Base-by-base conservation (phyloP, 2,888 invertebrate genomes). In the Cryptophagus acutangulus region DNA sequence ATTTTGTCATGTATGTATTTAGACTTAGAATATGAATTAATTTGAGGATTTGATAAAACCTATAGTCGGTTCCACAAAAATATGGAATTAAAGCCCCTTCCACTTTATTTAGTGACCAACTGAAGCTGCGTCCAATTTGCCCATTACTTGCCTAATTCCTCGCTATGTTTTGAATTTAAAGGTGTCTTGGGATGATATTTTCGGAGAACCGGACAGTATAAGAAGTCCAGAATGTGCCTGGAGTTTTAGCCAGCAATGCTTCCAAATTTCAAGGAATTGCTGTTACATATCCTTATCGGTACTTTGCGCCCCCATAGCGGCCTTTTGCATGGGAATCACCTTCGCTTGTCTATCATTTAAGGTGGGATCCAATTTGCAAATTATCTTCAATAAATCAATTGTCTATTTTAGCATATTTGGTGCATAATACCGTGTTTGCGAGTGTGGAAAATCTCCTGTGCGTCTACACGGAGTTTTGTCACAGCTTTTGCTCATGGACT, bases 311-410 rank as follows among this genome's bases (percentile, higher is more conserved):
- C 82, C 84, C n/a, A 72, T 82, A 17, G 73, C 80, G 36, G 82
- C 84, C 1, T 70, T 82, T 44, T 68, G 76, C 48, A 73, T 83
- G 34, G 84, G 83, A 17, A 76, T 79, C 48, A 74, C 77, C 1
- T 83, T 83, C 59, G 84, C 83, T 28, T 82, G 79, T 51, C 70
- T 84, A 10, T 78, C 84, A 8, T 85, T 85, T 61, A 76, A 81
- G 74, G 82, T 82, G 60, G 63, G 18, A 10, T 12, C 10, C 8
- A 14, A 17, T 1, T n/a, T 20, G 10, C 8, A 31, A 43, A 34
- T 20, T 39, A 25, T 29, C 38, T 17, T 2, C 24, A 17, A 25
- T 16, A 20, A 13, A 38, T 14, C 17, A 33, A 17, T 30, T 35
- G 31, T 25, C 46, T 31, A 36, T 46, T 73, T 74, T 46, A 84